Evolutionary conservation across 2,888 invertebrate species (phyloP), one percentile per base, ranked within the genome.

Genomic region (Napeogenes inachia): DNA sequence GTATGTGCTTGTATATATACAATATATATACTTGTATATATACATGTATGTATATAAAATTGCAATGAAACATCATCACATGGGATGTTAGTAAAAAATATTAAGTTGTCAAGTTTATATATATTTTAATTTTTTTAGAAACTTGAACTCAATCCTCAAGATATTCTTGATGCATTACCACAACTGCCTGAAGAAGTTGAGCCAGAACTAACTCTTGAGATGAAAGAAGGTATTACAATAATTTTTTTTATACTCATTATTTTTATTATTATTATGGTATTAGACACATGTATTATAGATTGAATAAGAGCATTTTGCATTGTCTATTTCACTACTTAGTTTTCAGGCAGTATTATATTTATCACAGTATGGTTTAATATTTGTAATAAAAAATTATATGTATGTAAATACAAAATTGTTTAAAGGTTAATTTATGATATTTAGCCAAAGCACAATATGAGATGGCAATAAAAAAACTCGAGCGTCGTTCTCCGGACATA

Each of bases 371-470:
- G 21, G 21, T 21, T 21, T 21, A 35, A 35, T 35, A 35, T 35
- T 35, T 5, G 4, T 35, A 35, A 35, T 35, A 35, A 0, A 5
- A 35, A 5, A 3, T 35, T 50, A 50, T 13, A 45, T 33, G 12
- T 61, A 21, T 35, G 10, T 54, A 47, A 10, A 13, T 12, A 56
- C 2, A 13, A 30, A 46, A n/a, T 6, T 59, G 4, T 32, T 38
- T 54, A 45, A 33, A 13, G 32, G 4, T 35, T 35, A 21, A 21
- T 35, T 33, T 50, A 13, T 53, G 50, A 46, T 54, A 55, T 60
- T 30, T 72, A 96, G 97, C 95, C 45, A 94, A 96, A 82, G 92
- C 92, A 54, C 80, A 97, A 32, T 98, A 93, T 77, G 94, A 95
- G 42, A 91, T 90, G 56, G 97, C 95, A 0, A 91, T 94, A 75